These are phyloP conservation scores for Phrynocephalus vlangalii DNA, from an alignment of 2,797 vertebrate genomes.

Conservation along the genomic window DNA sequence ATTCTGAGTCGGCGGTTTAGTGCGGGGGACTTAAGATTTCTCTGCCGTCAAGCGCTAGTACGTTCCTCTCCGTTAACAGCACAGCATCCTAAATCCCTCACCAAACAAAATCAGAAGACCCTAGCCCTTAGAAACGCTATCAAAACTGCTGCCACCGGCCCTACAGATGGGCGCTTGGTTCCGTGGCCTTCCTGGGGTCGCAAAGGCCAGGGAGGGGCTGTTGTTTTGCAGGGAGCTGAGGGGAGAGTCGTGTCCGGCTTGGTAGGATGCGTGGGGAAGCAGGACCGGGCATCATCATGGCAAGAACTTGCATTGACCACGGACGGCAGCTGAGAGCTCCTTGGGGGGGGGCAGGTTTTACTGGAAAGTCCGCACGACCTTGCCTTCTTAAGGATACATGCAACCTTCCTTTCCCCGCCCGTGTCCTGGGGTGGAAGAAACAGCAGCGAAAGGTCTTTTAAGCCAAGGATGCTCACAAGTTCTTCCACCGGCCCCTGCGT, in stretches of 20 bases:
- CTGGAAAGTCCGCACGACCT: background rate
- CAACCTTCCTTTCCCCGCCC: background rate
- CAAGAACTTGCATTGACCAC: background rate
- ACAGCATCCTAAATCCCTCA: too few species aligned
- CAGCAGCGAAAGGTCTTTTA: background rate
- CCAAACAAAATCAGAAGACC: too few species aligned
- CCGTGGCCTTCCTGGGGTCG: too few species aligned
- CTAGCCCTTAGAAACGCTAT: too few species aligned
- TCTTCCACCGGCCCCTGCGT: slow-evolving; percentile 75
- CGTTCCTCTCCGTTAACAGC: too few species aligned
- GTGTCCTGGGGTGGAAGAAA: background rate
- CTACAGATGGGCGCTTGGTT: background rate
- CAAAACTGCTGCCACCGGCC: too few species aligned
- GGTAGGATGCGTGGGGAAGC: too few species aligned
- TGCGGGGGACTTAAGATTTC: too few species aligned
- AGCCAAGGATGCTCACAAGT: slow-evolving; percentile 45
- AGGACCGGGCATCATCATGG: background rate
- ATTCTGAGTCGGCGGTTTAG: too few species aligned
- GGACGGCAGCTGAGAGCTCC: background rate
- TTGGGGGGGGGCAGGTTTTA: background rate
- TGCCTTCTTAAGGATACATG: background rate
- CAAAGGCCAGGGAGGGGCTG: background rate
- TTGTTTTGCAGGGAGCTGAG: background rate
- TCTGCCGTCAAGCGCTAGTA: too few species aligned
- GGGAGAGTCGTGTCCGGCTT: background rate